A percentile compares a stretch with the other conserved stretches of the same genome.
phyloP scores from a whole-genome alignment of 2,888 invertebrate species.

The Cosmia trapezina region DNA sequence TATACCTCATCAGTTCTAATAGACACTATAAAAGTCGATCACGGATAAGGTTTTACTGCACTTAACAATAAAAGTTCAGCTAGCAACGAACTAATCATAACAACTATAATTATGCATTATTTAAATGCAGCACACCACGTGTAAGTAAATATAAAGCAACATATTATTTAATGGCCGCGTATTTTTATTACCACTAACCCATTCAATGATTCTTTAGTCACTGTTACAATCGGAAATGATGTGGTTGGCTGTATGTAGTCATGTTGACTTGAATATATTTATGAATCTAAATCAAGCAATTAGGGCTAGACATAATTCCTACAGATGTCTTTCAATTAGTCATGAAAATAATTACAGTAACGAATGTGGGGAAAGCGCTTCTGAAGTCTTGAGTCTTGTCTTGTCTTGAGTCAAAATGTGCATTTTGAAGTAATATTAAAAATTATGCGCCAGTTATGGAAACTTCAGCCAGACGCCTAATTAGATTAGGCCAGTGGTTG shows the following conservation, averaged over 20 bases:
- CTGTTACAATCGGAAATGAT: constrained; percentile 22
- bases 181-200: constrained; percentile 31
- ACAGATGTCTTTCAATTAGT: too few relatives aligned
- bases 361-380: background rate
- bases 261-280: background rate
- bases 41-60: constrained; percentile 11
- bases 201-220: constrained; percentile 37
- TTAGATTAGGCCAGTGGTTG: background rate
- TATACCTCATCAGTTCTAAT: constrained; percentile 1
- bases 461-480: background rate
- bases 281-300: background rate
- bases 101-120: constrained; percentile 34
- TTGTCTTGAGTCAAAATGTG: background rate
- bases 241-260: constrained; percentile 13
- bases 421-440: background rate
- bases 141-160: constrained; percentile 37
- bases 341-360: background rate
- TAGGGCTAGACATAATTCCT: background rate
- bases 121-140: constrained; percentile 44
- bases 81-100: constrained; percentile 38
- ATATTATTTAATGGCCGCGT: constrained; percentile 11
- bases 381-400: background rate
- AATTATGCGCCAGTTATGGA: background rate
- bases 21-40: background rate
- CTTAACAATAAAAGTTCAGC: constrained; percentile 4